phyloP scores from a whole-genome alignment of 2,113 vertebrate genomes.

The Corynorhinus townsendii region DNA sequence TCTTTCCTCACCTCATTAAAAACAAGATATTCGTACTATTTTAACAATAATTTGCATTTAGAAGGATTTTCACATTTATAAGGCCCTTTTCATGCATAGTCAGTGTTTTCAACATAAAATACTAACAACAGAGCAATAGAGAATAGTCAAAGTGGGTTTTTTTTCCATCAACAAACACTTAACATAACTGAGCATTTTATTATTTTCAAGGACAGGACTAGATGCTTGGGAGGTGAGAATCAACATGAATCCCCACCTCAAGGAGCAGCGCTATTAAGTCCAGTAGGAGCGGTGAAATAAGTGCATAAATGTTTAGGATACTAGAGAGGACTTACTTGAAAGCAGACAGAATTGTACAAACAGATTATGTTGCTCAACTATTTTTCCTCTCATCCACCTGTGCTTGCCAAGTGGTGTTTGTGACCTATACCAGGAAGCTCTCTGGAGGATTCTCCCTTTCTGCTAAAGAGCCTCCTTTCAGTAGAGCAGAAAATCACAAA shows the following conservation, averaged over 20 bases:
- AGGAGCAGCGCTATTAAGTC: background rate
- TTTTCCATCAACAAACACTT: background rate
- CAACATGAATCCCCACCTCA: background rate
- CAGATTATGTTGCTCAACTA: background rate
- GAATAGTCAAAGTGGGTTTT: background rate
- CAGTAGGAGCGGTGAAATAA: background rate
- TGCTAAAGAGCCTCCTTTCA: background rate
- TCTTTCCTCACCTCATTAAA: background rate
- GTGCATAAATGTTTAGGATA: background rate
- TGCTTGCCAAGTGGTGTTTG: background rate
- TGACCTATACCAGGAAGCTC: background rate
- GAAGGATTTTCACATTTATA: background rate
- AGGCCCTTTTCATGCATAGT: background rate
- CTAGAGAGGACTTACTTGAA: background rate
- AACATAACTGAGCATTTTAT: background rate
- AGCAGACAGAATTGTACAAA: background rate
- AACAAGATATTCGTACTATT: background rate
- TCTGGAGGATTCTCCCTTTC: background rate
- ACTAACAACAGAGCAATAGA: background rate
- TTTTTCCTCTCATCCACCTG: background rate
- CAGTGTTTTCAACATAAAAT: background rate
- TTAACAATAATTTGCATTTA: conserved; percentile 5
- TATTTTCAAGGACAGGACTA: background rate
- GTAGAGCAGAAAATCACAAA: background rate
- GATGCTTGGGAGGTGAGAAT: background rate